Base-by-base conservation (phyloP, 1,140 invertebrate species). In the Bursaphelenchus mucronatus region DNA sequence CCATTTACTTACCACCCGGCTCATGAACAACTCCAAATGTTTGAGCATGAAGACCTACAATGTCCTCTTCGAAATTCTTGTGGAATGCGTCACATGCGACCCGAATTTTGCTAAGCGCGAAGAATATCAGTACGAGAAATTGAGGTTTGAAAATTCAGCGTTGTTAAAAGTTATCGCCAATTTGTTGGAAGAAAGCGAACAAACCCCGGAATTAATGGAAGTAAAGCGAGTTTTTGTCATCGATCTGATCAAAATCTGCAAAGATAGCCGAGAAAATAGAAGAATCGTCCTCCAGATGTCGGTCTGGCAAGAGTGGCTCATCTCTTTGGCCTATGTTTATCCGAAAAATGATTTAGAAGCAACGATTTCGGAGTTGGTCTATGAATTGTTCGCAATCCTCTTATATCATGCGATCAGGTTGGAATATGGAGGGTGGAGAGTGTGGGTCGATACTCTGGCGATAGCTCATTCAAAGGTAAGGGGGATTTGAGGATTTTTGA, bases 291-390 rank as follows among this genome's bases (percentile, higher is more conserved):
- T 99, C 11, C 95, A 99, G 84, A 98, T 98, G 95, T 97, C 94
- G 7, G 95, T 99, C 0, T 99, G 95, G 95, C 95, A 99, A 84
- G 94, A 99, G 81, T 99, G 95, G 95, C 85, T 99, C 0, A 97
- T 99, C 74, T 92, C 93, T 6, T 89, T 99, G 88, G 91, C 94
- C 30, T 96, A 97, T 81, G 94, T 98, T 61, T 94, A 96, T 82
- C 93, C 94, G 0, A 90, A 92, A 81, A 94, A 90, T 76, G 87
- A 88, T 0, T 92, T 96, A 79, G 91, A 97, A 82, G 90, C 94
- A 77, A 92, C 95, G 82, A 90, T 97, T 53, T 94, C 91, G 0
- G 94, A 97, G 77, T 94, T 97, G 90, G 94, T 98, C 17, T 97
- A 97, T 82, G 90, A 92, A 0, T 84, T 98, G 59, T 98, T 99